Conservation (phyloP, 2,113 vertebrate species). For the Neoarius graeffei region DNA sequence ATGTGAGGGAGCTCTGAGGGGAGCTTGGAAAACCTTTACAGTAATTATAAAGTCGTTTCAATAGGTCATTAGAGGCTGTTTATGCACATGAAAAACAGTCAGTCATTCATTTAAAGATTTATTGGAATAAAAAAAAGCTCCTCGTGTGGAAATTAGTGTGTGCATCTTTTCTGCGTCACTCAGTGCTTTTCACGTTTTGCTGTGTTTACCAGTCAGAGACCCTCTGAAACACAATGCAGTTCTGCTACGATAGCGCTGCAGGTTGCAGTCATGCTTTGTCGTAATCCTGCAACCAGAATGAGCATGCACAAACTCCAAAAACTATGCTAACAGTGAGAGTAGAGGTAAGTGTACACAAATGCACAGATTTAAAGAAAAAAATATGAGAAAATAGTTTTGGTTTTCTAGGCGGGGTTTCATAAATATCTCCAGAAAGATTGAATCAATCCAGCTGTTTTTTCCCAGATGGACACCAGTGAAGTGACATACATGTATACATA, state of each 20-base stretch:
- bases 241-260: neutral
- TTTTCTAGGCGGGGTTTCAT: neutral
- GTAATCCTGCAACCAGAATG: neutral
- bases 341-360: neutral
- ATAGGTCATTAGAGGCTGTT: neutral
- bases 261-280: neutral
- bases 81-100: neutral
- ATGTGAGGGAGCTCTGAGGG: neutral
- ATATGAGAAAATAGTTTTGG: neutral
- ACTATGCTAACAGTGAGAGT: neutral
- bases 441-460: neutral
- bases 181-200: neutral
- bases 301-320: neutral
- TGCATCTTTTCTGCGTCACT: neutral
- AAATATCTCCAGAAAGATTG: neutral
- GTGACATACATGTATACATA: neutral
- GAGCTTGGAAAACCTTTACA: neutral
- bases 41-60: neutral
- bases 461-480: neutral
- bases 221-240: neutral
- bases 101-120: neutral
- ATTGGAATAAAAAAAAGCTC: neutral
- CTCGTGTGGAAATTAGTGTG: neutral
- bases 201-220: neutral
- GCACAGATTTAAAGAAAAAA: neutral